phyloP scores from a whole-genome alignment of 2,113 vertebrate species.

The human (Homo sapiens) region GRCh38 chr18:13304001-13304500 shows the following conservation, averaged over 20 bases:
- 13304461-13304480: background rate
- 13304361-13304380: background rate
- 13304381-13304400: background rate
- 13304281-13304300: too few species aligned
- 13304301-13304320: too few species aligned
- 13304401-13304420: background rate
- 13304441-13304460: background rate
- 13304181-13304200: background rate
- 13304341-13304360: background rate
- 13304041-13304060: fast-evolving
- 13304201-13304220: background rate
- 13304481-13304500: background rate
- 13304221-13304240: background rate
- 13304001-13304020: background rate
- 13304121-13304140: background rate
- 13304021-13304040: background rate
- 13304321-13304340: too few species aligned
- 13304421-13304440: background rate
- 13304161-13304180: background rate
- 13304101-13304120: background rate
- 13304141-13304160: background rate
- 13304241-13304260: background rate
- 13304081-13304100: too few species aligned
- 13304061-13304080: background rate
- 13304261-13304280: background rate